Percentiles rank a stretch among this genome's conserved stretches.
Evolutionary conservation across 2,888 invertebrate genomes (phyloP).

Genomic region (Lithophane leautieri): DNA sequence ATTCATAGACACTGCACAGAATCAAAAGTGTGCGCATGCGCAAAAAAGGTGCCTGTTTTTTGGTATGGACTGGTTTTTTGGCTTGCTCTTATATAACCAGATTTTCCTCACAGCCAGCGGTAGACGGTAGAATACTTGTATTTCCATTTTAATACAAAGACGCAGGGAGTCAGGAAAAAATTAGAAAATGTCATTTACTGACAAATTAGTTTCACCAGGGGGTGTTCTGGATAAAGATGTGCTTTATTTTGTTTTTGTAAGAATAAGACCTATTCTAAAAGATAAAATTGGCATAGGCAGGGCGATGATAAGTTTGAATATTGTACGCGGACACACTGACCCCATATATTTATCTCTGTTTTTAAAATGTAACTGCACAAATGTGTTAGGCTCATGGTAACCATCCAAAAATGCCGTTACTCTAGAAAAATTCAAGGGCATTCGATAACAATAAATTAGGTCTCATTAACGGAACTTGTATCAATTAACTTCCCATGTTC

Average conservation of each 20-base stretch:
- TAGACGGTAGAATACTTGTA: not conserved
- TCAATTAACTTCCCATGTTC: conserved; percentile 8
- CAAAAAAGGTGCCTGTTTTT: conserved; percentile 15
- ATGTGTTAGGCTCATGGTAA: conserved; percentile 5
- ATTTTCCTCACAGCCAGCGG: not conserved
- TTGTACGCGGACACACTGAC: not conserved
- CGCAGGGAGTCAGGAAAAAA: not conserved
- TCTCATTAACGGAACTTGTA: conserved; percentile 13
- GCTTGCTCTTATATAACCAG: not conserved
- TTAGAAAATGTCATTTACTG: not conserved
- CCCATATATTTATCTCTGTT: too few relatives aligned
- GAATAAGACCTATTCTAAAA: too few relatives aligned
- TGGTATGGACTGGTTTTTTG: conserved; percentile 11
- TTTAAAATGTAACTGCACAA: not conserved
- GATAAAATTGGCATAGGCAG: not conserved
- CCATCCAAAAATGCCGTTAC: not conserved
- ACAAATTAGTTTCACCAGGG: not conserved
- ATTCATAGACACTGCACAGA: conserved; percentile 2
- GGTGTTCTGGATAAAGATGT: not conserved
- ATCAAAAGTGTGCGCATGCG: conserved; percentile 6
- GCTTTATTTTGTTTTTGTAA: not conserved
- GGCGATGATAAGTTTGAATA: not conserved
- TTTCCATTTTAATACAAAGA: not conserved
- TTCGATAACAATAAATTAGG: conserved; percentile 23
- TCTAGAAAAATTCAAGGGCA: conserved; percentile 2